phyloP scores from a whole-genome alignment of 2,888 invertebrate species.

The Eupithecia dodoneata region DNA sequence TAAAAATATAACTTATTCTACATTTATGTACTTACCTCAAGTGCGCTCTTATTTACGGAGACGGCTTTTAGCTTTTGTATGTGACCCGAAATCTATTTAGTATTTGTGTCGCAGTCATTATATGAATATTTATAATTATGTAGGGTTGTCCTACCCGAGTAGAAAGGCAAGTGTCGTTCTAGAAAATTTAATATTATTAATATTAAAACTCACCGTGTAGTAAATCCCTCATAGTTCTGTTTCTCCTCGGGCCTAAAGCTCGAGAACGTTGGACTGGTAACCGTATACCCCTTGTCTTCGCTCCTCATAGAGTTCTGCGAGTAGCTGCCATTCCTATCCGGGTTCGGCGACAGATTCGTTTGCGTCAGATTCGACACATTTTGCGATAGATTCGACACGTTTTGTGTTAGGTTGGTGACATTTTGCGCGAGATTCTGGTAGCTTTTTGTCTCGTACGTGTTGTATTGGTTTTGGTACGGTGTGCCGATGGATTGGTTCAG shows the following conservation, averaged over 20 bases:
- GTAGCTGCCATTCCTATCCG: conserved; percentile 51
- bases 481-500: conserved; percentile 66
- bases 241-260: conserved; percentile 77
- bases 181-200: background rate
- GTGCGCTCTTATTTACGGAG: too few species aligned
- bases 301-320: conserved; percentile 51
- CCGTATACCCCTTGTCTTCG: conserved; percentile 66
- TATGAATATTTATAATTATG: too few species aligned
- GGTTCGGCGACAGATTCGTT: conserved; percentile 37
- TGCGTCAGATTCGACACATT: conserved; percentile 33
- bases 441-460: conserved; percentile 33
- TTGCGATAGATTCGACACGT: conserved; percentile 28
- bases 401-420: conserved; percentile 24
- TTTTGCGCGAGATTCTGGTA: conserved; percentile 38
- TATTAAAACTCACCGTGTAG: conserved; percentile 82
- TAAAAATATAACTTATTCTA: too few species aligned
- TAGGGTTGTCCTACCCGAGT: background rate
- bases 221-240: conserved; percentile 86
- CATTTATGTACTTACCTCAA: too few species aligned
- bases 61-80: too few species aligned
- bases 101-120: too few species aligned
- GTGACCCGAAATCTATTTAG: too few species aligned
- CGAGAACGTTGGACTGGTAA: conserved; percentile 71
- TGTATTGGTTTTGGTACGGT: conserved; percentile 44
- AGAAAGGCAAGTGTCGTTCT: background rate